Evolutionary conservation across 2,888 invertebrate genomes (phyloP).

Genomic region (Leptinotarsa rubiginosa): DNA sequence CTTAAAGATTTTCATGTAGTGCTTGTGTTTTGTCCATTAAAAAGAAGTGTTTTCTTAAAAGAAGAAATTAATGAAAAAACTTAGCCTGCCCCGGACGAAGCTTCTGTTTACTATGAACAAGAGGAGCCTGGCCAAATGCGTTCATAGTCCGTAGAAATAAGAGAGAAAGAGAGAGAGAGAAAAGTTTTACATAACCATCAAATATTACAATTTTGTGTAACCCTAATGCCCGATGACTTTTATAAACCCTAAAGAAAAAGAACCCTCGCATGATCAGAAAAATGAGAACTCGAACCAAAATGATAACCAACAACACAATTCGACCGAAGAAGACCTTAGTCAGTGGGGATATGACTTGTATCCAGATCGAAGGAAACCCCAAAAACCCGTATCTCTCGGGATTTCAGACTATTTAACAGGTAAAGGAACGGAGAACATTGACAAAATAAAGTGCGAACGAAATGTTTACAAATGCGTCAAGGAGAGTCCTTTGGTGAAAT

Average conservation of each 20-base stretch:
- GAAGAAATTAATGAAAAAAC: too few relatives aligned
- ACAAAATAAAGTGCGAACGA: constrained; percentile 83
- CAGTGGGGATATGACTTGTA: constrained; percentile 85
- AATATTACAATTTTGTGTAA: too few relatives aligned
- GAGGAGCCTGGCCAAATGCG: too few relatives aligned
- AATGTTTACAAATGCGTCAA: constrained; percentile 82
- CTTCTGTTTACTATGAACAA: too few relatives aligned
- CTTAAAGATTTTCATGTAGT: too few relatives aligned
- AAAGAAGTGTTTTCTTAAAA: too few relatives aligned
- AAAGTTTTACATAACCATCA: too few relatives aligned
- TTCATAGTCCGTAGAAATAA: too few relatives aligned
- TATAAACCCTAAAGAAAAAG: constrained; percentile 13
- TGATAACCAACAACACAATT: neutral
- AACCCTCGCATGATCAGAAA: neutral
- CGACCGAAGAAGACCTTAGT: constrained; percentile 21
- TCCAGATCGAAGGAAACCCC: constrained; percentile 84
- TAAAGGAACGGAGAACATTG: constrained; percentile 77
- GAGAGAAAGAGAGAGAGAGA: too few relatives aligned
- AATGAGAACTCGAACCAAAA: neutral
- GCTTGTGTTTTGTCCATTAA: too few relatives aligned
- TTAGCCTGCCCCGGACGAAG: too few relatives aligned
- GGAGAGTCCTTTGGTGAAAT: constrained; percentile 83
- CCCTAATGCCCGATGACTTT: neutral
- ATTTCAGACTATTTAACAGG: constrained; percentile 54
- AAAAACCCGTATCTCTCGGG: constrained; percentile 66